Conservation (phyloP, 2,888 invertebrate species). For the Iselma pallidipennis region DNA sequence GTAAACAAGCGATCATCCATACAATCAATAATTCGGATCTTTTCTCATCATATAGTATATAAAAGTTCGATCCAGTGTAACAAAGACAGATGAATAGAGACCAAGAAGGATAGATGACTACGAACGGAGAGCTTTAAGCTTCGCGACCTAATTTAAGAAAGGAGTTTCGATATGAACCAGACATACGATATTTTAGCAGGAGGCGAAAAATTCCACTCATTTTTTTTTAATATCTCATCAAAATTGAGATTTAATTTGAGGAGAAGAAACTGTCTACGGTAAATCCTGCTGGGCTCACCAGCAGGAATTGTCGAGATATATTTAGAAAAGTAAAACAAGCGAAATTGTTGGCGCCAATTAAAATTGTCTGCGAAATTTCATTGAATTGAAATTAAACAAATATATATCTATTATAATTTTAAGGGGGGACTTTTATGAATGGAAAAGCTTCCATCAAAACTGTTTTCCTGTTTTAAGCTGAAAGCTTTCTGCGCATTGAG, state of each 20-base stretch:
- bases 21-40: constrained; percentile 10
- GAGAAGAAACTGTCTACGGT: no score
- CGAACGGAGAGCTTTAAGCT: constrained; percentile 16
- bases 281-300: no score
- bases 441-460: constrained; percentile 10
- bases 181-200: not conserved
- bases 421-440: constrained; percentile 2
- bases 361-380: no score
- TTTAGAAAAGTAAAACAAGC: no score
- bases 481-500: not conserved
- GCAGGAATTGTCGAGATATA: no score
- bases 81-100: not conserved
- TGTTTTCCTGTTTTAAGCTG: constrained; percentile 6
- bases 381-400: no score
- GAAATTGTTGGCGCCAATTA: no score
- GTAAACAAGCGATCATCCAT: constrained; percentile 13
- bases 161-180: constrained; percentile 23
- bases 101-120: not conserved
- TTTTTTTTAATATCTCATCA: no score
- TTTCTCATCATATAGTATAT: not conserved
- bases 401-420: no score
- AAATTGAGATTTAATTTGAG: no score
- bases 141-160: constrained; percentile 26
- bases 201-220: no score
- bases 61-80: not conserved